Evolutionary conservation across 2,113 vertebrate species (phyloP).

Genomic region (Phalacrocorax pelagicus): DNA sequence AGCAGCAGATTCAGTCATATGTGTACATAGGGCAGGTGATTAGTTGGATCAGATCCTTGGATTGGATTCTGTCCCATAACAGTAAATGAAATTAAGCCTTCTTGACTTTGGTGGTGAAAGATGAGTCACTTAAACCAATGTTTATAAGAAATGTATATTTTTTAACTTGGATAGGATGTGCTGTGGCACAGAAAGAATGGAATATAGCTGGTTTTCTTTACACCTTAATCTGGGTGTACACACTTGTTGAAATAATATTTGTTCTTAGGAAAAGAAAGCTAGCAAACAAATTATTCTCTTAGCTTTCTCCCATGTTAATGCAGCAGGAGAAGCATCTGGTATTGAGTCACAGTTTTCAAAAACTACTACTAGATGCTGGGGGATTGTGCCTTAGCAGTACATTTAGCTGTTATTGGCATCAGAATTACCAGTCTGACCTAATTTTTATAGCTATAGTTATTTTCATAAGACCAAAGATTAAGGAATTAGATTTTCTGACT

Average conservation of each 20-base stretch:
- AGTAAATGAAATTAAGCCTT: background rate
- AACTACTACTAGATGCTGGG: background rate
- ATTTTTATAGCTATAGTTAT: background rate
- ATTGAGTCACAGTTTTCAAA: background rate
- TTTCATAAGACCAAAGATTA: background rate
- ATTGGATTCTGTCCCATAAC: background rate
- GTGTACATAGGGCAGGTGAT: background rate
- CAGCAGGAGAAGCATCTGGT: background rate
- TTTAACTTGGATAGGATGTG: background rate
- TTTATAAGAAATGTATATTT: background rate
- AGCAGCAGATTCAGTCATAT: background rate
- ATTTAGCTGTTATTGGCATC: background rate
- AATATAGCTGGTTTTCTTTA: background rate
- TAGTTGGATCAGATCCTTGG: background rate
- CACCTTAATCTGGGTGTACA: background rate
- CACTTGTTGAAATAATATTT: background rate
- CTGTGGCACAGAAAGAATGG: background rate
- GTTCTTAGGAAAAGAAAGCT: background rate
- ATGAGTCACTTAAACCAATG: background rate
- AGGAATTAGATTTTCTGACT: background rate
- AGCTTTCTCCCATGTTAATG: background rate
- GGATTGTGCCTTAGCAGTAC: background rate
- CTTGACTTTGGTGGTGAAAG: background rate
- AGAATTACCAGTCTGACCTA: background rate
- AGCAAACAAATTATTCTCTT: background rate